These are phyloP conservation scores for Drosophila erecta DNA, from an alignment of 1,140 invertebrate species.

Conservation along the genomic window DNA sequence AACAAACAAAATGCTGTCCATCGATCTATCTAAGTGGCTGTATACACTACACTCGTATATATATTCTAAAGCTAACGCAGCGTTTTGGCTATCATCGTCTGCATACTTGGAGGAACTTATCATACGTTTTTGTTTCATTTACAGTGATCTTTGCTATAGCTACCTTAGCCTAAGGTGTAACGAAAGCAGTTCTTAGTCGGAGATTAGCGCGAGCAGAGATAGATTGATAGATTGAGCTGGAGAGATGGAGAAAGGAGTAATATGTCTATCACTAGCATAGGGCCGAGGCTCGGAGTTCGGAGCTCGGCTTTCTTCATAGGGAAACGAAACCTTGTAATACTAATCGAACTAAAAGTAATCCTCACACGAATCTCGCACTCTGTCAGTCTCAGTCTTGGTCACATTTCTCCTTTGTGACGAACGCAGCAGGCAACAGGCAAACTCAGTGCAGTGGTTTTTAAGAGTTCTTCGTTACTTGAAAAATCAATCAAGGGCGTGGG, in stretches of 20 bases:
- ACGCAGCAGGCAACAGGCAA: conserved; percentile 20
- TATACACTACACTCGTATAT: not conserved
- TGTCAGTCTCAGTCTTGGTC: conserved; percentile 64
- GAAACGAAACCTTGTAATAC: conserved; percentile 62
- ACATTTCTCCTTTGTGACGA: conserved; percentile 24
- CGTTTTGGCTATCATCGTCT: conserved; percentile 36
- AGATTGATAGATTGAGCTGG: conserved; percentile 20
- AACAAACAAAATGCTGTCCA: conserved; percentile 36
- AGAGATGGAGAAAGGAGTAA: conserved; percentile 36
- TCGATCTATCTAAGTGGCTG: conserved; percentile 33
- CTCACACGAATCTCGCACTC: conserved; percentile 38
- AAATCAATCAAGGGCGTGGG: too few relatives aligned
- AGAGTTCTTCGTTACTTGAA: too few relatives aligned
- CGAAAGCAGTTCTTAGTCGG: conserved; percentile 40
- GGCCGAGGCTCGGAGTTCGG: conserved; percentile 31
- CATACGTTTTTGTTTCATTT: conserved; percentile 69
- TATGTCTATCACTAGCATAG: conserved; percentile 80
- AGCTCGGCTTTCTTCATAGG: conserved; percentile 18
- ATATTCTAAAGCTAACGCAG: conserved; percentile 32
- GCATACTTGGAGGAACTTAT: conserved; percentile 80
- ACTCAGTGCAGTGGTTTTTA: not conserved
- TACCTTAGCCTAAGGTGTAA: conserved; percentile 52
- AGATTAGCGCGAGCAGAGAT: conserved; percentile 40
- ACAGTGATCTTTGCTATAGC: conserved; percentile 61
- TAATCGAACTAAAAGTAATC: conserved; percentile 44